phyloP scores from a whole-genome alignment of 2,888 invertebrate genomes.

The Theodoxus fluviatilis region DNA sequence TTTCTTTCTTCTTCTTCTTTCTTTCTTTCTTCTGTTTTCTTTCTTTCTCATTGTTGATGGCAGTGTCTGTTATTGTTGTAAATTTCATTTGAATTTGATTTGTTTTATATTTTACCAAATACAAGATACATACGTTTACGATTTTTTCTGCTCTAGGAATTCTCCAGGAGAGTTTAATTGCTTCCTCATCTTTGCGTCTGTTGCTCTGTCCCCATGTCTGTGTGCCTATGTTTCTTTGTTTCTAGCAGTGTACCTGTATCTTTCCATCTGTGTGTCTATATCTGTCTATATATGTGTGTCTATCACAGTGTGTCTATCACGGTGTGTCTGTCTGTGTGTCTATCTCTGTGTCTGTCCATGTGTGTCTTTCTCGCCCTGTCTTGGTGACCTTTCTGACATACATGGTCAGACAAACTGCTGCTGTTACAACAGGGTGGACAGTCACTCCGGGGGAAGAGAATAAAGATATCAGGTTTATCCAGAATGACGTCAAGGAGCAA shows the following conservation, averaged over 20 bases:
- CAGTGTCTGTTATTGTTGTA: slow-evolving; percentile 17
- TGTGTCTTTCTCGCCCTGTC: neutral
- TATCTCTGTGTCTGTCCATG: neutral
- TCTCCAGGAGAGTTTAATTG: neutral
- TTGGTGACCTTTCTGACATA: too few species aligned
- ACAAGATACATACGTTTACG: neutral
- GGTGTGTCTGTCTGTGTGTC: neutral
- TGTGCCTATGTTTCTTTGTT: neutral
- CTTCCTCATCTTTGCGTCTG: neutral
- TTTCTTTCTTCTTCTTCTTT: neutral
- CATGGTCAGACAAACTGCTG: too few species aligned
- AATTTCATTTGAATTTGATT: too few species aligned
- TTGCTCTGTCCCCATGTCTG: neutral
- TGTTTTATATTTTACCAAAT: neutral
- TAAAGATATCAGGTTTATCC: too few species aligned
- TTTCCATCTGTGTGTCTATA: neutral
- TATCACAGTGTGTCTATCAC: neutral
- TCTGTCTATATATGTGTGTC: neutral
- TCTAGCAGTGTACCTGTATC: neutral
- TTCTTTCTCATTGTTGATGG: neutral
- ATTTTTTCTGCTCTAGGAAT: neutral
- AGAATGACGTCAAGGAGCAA: too few species aligned
- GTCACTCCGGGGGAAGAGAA: too few species aligned
- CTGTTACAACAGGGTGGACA: too few species aligned
- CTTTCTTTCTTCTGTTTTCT: neutral